Evolutionary conservation across 2,797 vertebrate species (phyloP).

Genomic region (Pangasius larnaudii): DNA sequence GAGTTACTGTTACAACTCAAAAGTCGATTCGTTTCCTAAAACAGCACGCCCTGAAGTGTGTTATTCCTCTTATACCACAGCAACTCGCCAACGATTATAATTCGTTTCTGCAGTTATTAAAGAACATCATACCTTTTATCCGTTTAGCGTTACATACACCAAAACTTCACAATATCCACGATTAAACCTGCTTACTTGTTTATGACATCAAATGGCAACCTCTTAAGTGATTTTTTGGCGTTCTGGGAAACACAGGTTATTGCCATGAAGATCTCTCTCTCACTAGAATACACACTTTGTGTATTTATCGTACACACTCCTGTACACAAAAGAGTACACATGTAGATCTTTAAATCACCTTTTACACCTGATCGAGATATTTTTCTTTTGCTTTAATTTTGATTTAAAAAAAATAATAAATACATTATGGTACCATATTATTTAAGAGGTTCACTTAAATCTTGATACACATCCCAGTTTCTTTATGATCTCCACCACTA

Average conservation of each 20-base stretch:
- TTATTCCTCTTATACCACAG: not conserved
- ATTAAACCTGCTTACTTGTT: no score
- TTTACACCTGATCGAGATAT: no score
- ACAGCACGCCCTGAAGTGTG: not conserved
- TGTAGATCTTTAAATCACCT: not conserved
- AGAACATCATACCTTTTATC: not conserved
- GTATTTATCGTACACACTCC: no score
- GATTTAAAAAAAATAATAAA: no score
- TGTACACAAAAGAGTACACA: no score
- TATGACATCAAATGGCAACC: not conserved
- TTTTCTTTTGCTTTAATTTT: no score
- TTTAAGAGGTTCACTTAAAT: not conserved
- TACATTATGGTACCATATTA: not conserved
- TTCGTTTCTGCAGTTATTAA: no score
- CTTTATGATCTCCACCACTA: not conserved
- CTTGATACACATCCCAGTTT: not conserved
- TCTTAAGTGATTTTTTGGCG: not conserved
- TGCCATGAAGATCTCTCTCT: not conserved
- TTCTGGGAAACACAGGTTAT: not conserved
- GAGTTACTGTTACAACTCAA: not conserved
- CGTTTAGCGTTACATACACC: not conserved
- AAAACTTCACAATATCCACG: no score
- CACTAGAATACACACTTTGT: no score
- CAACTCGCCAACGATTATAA: not conserved
- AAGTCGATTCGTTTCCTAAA: not conserved